Percentiles rank a stretch among this genome's conserved stretches.
phyloP scores from a whole-genome alignment of 2,888 invertebrate genomes.

The Entomobrya multifasciata region DNA sequence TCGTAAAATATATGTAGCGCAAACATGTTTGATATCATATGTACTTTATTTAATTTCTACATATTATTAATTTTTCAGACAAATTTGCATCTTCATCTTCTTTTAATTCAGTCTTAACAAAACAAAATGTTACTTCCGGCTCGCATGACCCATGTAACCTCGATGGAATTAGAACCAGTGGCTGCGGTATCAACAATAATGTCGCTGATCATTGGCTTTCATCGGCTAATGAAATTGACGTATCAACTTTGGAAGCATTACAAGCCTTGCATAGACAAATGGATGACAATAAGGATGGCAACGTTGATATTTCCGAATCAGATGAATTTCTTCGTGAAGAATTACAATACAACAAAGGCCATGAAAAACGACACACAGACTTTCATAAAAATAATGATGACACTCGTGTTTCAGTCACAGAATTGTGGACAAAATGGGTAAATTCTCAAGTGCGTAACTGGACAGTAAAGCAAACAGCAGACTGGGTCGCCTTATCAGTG shows the following conservation, averaged over 20 bases:
- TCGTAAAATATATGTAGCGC: background rate
- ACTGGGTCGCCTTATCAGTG: slow-evolving; percentile 95
- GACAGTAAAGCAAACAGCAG: slow-evolving; percentile 98
- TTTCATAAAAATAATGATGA: slow-evolving; percentile 98
- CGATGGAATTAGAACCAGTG: background rate
- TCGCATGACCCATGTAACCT: too few relatives aligned
- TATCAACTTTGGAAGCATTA: slow-evolving; percentile 90
- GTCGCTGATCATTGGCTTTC: background rate
- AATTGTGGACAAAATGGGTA: slow-evolving; percentile 98
- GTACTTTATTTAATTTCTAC: too few relatives aligned
- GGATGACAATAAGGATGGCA: slow-evolving; percentile 98
- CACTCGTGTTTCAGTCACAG: slow-evolving; percentile 98
- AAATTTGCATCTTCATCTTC: too few relatives aligned
- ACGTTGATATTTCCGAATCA: slow-evolving; percentile 97
- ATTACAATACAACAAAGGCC: slow-evolving; percentile 95
- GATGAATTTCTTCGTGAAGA: slow-evolving; percentile 99
- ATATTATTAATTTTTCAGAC: too few relatives aligned
- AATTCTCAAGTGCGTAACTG: slow-evolving; percentile 98
- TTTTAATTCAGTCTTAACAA: too few relatives aligned
- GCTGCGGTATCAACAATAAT: background rate
- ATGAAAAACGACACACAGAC: slow-evolving; percentile 93
- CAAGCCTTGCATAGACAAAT: slow-evolving; percentile 94
- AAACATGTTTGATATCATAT: background rate
- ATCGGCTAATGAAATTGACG: background rate
- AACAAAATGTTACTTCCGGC: too few relatives aligned